phyloP scores from a whole-genome alignment of 2,888 invertebrate genomes.

The Athalia circularis region DNA sequence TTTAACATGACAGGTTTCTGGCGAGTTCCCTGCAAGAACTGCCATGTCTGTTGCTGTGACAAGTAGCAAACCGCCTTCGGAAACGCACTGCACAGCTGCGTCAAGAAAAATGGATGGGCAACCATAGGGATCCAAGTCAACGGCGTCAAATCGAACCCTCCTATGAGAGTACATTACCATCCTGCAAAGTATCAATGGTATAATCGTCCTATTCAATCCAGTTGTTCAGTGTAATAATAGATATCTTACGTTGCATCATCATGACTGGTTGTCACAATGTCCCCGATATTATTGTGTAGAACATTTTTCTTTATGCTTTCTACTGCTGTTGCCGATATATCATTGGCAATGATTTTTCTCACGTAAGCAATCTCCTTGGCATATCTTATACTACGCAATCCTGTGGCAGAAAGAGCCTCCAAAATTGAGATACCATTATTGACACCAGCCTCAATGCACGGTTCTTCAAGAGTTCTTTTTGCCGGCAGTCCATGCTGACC shows the following conservation, averaged over 20 bases:
- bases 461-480: constrained; percentile 52
- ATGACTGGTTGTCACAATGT: constrained; percentile 85
- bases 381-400: constrained; percentile 95
- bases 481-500: constrained; percentile 52
- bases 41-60: constrained; percentile 99
- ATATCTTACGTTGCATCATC: constrained; percentile 89
- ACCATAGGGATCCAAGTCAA: constrained; percentile 99
- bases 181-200: constrained; percentile 74
- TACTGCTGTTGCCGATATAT: constrained; percentile 90
- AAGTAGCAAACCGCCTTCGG: constrained; percentile 90
- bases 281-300: constrained; percentile 82
- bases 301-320: constrained; percentile 90
- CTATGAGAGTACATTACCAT: constrained; percentile 90
- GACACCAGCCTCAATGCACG: background rate
- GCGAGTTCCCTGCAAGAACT: constrained; percentile 94
- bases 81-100: constrained; percentile 87
- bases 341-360: constrained; percentile 91
- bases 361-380: constrained; percentile 94
- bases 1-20: constrained; percentile 94
- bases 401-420: constrained; percentile 97
- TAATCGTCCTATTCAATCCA: background rate
- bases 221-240: constrained; percentile 25
- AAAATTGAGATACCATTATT: constrained; percentile 81
- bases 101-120: constrained; percentile 95
- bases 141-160: constrained; percentile 85